Base-by-base conservation (phyloP, 2,888 invertebrate genomes). In the Spodoptera picta region DNA sequence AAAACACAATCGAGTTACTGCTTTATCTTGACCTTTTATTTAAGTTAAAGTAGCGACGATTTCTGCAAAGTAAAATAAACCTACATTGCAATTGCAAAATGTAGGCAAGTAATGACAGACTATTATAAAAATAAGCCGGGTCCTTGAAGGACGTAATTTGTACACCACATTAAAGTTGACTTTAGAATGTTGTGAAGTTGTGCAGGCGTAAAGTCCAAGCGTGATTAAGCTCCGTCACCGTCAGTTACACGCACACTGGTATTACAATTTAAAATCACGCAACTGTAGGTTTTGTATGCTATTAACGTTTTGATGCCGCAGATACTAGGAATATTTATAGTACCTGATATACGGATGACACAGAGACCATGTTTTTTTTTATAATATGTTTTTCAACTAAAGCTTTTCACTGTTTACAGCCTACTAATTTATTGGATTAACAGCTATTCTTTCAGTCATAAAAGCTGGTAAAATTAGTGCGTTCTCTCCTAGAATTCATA, bases 201-300 rank as follows among this genome's bases (percentile, higher is more conserved):
- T 46, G 14, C 44, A 31, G 48, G 6, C n/a, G 53, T 54, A 31
- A 57, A 66, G 54, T 51, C 36, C 31, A 11, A 51, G 27, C 61
- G 47, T 55, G 61, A 69, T 69, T 57, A 75, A 74, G 61, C 46
- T 69, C 31, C n/a, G 53, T 69, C 9, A 44, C 56, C 50, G 56
- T 36, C 2, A 36, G 36, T 36, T 9, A 7, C 36, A 36, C 36
- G 36, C 36, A 9, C 7, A 56, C 62, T 43, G 43, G 19, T 52
- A 74, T 68, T 56, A 52, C 44, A 43, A 73, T 55, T 19, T 27
- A 9, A 36, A 31, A 11, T 31, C 48, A 23, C 14, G 10, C 27
- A 27, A 9, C 24, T 69, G 44, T 45, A 61, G 41, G 46, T 9
- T 47, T 27, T 12, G 44, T 66, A 42, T 41, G 50, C 14, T 23